Evolutionary conservation across 1,140 invertebrate species (phyloP).

Genomic region (Listronotus oregonensis): DNA sequence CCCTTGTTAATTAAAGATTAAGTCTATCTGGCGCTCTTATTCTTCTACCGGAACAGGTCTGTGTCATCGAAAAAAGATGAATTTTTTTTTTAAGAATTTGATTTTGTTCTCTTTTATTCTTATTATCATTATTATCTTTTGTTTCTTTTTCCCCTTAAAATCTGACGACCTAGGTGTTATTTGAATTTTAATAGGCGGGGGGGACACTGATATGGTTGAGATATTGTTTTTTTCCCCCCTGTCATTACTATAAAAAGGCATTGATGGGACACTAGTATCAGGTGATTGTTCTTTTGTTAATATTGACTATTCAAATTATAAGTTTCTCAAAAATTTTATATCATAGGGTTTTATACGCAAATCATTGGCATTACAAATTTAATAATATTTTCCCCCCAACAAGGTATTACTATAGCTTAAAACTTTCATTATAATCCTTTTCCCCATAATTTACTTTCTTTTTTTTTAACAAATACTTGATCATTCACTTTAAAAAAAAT

Average conservation of each 20-base stretch:
- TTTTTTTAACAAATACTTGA: not conserved
- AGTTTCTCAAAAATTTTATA: no score
- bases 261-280: no score
- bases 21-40: constrained; percentile 35
- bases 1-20: constrained; percentile 46
- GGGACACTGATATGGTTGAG: no score
- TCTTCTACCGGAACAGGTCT: no score
- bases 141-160: not conserved
- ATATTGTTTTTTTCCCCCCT: no score
- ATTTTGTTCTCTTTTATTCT: no score
- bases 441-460: not conserved
- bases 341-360: not conserved
- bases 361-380: not conserved
- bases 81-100: no score
- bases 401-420: not conserved
- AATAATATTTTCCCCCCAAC: not conserved
- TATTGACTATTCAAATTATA: no score
- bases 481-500: not conserved
- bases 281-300: no score
- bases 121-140: not conserved
- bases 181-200: not conserved
- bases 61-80: no score
- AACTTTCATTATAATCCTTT: not conserved
- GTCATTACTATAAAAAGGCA: no score
- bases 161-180: not conserved